Base-by-base conservation (phyloP, 2,797 vertebrate species). In the Falco cherrug region DNA sequence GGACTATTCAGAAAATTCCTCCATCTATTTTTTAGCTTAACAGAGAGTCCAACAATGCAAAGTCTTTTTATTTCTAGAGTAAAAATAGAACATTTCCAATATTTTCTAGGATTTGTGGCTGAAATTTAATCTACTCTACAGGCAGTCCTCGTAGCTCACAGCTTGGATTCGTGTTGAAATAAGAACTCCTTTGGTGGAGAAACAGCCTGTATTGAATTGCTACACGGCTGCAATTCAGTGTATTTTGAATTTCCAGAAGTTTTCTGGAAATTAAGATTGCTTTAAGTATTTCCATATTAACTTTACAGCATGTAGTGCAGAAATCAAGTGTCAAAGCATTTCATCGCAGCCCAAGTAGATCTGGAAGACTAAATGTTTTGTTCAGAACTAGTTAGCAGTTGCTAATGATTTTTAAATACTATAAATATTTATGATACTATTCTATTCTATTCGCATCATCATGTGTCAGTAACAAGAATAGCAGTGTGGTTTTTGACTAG, bases 401-500 rank as follows among this genome's bases (percentile, higher is more conserved):
- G 8, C 4, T 48, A 89, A 33, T 68, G 26, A 13, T 60, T 69
- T 90, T 88, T 39, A 50, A 82, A 59, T 57, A 41, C 4, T 31
- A 16, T 24, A 28, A 61, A 65, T 37, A 61, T 50, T 50, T 50
- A 43, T 20, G 7, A 19, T 35, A 65, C 37, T 4, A 61, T 69
- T 57, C 50, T 57, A 24, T 61, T 84, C 64, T 53, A n/a, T 3
- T 60, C 73, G 16, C 9, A 17, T 53, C 77, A 59, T n/a, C 16
- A 39, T 5, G 1, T 47, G 9, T 18, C 29, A 63, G 24, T 70
- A 69, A 47, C 25, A 87, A 47, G 26, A 80, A 45, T 2, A 50
- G 9, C 7, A 60, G 3, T 0, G 0, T 35, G 3, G 0, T n/a
- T 73, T 90, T 75, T 73, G 3, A n/a, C 31, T 68, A 39, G 8